A percentile compares a stretch with the other conserved stretches of the same genome.
phyloP scores from a whole-genome alignment of 2,113 vertebrate species.

The Crotalus helleri region DNA sequence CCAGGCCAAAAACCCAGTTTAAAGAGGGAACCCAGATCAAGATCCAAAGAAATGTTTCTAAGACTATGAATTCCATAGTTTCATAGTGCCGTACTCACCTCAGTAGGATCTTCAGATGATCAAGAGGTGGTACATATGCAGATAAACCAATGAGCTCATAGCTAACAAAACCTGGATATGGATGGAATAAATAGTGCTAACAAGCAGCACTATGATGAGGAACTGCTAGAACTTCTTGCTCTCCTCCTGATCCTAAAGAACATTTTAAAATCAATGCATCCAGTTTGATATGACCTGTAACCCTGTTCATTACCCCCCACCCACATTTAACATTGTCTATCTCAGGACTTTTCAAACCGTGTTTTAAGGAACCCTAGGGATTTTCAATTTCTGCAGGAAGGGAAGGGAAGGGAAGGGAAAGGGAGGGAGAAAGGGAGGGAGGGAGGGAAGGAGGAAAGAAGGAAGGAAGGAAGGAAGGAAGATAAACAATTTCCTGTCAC shows the following conservation, averaged over 20 bases:
- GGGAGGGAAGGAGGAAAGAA: not conserved
- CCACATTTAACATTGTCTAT: not conserved
- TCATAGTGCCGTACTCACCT: not conserved
- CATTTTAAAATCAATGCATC: not conserved
- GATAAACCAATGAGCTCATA: not conserved
- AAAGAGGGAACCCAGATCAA: not conserved
- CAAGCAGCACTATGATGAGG: not conserved
- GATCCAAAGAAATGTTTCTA: not conserved
- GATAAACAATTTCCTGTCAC: too few species aligned
- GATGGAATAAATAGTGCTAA: not conserved
- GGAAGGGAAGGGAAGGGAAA: not conserved
- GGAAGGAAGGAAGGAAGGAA: not conserved
- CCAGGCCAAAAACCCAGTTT: not conserved
- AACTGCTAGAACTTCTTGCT: not conserved
- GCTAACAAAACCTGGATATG: not conserved
- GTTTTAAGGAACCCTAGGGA: not conserved
- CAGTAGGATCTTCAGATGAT: not conserved
- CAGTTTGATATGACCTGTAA: not conserved
- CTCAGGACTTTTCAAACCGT: not conserved
- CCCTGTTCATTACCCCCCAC: not conserved
- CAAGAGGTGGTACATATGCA: not conserved
- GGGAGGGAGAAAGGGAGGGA: too few species aligned
- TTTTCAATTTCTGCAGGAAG: not conserved
- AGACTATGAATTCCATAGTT: not conserved
- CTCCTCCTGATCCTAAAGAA: not conserved